Evolutionary conservation across 2,797 vertebrate genomes (phyloP).

Genomic region (Dermochelys coriacea): DNA sequence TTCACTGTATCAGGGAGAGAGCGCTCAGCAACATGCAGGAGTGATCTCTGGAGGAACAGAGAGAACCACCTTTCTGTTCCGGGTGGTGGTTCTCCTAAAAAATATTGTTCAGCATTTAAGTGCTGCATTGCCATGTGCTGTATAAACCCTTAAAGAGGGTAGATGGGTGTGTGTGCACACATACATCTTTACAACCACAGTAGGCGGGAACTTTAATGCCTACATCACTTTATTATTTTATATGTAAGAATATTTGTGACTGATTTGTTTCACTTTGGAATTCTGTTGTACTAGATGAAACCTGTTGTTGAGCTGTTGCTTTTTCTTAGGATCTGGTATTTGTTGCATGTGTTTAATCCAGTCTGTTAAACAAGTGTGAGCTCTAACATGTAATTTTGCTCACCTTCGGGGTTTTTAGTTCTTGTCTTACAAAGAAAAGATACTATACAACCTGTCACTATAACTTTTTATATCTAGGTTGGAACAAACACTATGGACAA

Average conservation of each 20-base stretch:
- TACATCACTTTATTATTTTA: neutral
- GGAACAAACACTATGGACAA: conserved; percentile 98
- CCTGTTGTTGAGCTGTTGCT: neutral
- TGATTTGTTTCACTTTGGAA: neutral
- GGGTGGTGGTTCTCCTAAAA: neutral
- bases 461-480: conserved; percentile 81
- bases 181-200: neutral
- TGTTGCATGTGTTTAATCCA: fast-evolving
- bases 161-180: too few relatives aligned
- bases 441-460: neutral
- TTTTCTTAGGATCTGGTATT: fast-evolving
- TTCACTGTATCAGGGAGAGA: neutral
- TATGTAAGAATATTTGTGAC: neutral
- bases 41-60: neutral
- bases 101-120: neutral
- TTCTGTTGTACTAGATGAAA: neutral
- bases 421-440: fast-evolving
- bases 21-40: neutral
- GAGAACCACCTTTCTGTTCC: neutral
- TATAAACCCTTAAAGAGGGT: neutral
- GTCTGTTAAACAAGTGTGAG: fast-evolving
- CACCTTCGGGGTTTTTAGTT: neutral
- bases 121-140: neutral
- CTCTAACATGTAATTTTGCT: fast-evolving
- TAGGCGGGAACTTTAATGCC: neutral